Evolutionary conservation across 2,113 vertebrate species (phyloP).

Genomic region (Chlorodrepanis virens): DNA sequence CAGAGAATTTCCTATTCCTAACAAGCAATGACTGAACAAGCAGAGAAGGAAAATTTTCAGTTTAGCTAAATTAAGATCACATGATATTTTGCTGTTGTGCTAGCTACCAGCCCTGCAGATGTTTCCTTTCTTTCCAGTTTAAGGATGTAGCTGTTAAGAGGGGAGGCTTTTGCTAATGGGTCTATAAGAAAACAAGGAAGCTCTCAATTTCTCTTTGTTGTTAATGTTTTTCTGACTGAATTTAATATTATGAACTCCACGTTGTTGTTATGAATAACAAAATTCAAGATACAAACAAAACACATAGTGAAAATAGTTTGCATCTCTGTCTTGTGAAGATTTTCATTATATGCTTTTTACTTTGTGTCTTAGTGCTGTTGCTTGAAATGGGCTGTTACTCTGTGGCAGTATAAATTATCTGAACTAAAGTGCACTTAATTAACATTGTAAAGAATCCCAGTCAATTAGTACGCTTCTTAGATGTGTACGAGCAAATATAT

Average conservation of each 20-base stretch:
- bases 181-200: conserved; percentile 59
- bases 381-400: background rate
- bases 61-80: conserved; percentile 48
- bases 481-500: background rate
- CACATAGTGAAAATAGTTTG: background rate
- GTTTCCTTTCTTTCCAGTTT: conserved; percentile 65
- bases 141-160: conserved; percentile 59
- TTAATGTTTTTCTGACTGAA: conserved; percentile 23
- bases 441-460: background rate
- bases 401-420: background rate
- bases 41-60: conserved; percentile 16
- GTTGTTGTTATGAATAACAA: background rate
- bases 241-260: background rate
- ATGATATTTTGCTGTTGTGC: conserved; percentile 47
- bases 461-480: background rate
- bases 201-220: conserved; percentile 45
- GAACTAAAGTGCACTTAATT: background rate
- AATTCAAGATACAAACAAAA: background rate
- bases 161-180: conserved; percentile 31
- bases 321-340: background rate
- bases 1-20: conserved; percentile 37
- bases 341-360: background rate
- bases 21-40: background rate
- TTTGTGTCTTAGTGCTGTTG: background rate
- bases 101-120: conserved; percentile 54